phyloP scores from a whole-genome alignment of 30 jellyfish, hydroid and myxozoan genomes.

The Nemopilema nomurai region DNA sequence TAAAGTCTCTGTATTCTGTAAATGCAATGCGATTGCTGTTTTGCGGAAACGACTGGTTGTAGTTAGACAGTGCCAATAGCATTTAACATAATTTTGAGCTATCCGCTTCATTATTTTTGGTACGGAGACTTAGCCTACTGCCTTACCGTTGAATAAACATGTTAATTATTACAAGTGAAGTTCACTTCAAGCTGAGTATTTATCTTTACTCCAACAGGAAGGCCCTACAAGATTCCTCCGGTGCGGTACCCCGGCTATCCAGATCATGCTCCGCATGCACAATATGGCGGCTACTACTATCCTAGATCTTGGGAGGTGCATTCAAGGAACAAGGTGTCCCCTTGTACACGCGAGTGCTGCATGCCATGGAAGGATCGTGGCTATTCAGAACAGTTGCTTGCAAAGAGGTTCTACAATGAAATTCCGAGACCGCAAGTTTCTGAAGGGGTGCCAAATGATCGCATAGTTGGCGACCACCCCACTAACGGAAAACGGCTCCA shows the following conservation, averaged over 20 bases:
- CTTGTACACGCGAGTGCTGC: constrained; percentile 60
- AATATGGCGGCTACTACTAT: constrained; percentile 14
- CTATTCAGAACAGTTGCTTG: constrained; percentile 4
- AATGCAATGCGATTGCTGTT: too few relatives aligned
- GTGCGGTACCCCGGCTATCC: constrained; percentile 17
- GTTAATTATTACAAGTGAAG: too few relatives aligned
- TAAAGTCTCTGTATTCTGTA: too few relatives aligned
- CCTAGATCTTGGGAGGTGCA: constrained; percentile 32
- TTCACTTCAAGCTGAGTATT: background rate
- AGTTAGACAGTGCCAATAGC: too few relatives aligned
- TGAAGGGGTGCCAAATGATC: background rate
- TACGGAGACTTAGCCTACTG: too few relatives aligned
- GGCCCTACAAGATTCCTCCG: constrained; percentile 50
- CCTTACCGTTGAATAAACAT: too few relatives aligned
- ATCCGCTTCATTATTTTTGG: too few relatives aligned
- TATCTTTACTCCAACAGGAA: background rate
- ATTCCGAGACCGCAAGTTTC: background rate
- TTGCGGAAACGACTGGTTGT: too few relatives aligned
- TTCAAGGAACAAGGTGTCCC: constrained; percentile 15
- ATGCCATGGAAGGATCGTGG: constrained; percentile 36
- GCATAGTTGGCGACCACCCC: background rate
- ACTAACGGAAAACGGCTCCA: background rate
- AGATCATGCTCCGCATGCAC: background rate
- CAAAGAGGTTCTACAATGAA: background rate
- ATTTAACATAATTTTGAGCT: too few relatives aligned